Evolutionary conservation across 2,888 invertebrate genomes (phyloP), one percentile per base, ranked within the genome.

Genomic region (Thecocarcelia acutangulata): DNA sequence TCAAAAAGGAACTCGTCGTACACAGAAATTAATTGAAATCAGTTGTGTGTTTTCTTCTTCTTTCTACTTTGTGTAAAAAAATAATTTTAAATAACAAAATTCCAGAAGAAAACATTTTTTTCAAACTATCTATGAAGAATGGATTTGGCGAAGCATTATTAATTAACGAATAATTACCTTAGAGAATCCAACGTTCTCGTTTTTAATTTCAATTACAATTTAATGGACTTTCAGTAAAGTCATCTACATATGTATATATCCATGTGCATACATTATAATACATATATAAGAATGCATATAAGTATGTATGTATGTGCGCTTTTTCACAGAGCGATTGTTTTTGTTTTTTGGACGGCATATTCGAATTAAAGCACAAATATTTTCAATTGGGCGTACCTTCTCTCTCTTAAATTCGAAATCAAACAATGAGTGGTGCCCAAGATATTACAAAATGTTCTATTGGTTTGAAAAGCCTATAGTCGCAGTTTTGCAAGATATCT

Each of bases 1-100:
- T 54, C n/a, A 50, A 44, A 33, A 33, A 8, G 8, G 40, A 59
- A 59, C 15, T 40, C 56, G 81, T 40, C 56, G 81, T 82, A 64
- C 78, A 83, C 69, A 17, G 77, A 77, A 78, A 76, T 80, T 82
- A 84, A 84, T 83, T 84, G 83, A 84, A 85, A 84, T 84, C 77
- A 83, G 64, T 82, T 84, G 80, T 61, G 19, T 17, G 42, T 56
- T 68, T 59, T 75, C 42, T 33, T 33, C 33, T 33, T 33, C 6
- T 42, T 50, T 8, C 2, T 48, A 21, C 8, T 73, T 74, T 80
- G 48, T 66, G 24, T 11, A 17, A 37, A 19, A 61, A 28, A 50
- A 33, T 17, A 15, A 12, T 15, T 17, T 11, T 33, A 3, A 2
- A 28, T 21, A 58, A 56, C 40, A 24, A 56, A 75, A 64, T 59